Percentiles rank a stretch among this genome's conserved stretches.
Evolutionary conservation across 2,888 invertebrate genomes (phyloP).

Genomic region (Eupeodes luniger): DNA sequence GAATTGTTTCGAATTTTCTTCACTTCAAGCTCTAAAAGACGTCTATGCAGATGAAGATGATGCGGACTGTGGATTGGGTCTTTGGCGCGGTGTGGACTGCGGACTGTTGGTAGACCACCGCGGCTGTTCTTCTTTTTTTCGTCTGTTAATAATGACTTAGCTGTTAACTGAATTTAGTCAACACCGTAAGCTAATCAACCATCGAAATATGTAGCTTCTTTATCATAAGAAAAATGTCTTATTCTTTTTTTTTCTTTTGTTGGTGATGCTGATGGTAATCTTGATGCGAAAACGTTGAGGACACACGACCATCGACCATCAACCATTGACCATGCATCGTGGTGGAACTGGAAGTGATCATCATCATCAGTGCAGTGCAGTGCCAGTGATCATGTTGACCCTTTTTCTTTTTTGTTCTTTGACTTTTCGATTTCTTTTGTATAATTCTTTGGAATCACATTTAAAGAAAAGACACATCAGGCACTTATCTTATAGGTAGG

Average conservation of each 20-base stretch:
- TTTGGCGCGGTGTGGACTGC: too few species aligned
- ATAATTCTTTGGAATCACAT: not conserved
- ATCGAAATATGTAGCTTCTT: slow-evolving; percentile 51
- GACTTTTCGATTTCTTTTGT: not conserved
- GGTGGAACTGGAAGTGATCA: not conserved
- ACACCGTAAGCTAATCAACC: slow-evolving; percentile 58
- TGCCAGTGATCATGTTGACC: slow-evolving; percentile 1
- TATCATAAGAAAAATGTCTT: slow-evolving; percentile 29
- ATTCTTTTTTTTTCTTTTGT: slow-evolving; percentile 19
- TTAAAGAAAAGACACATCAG: not conserved
- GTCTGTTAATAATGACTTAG: slow-evolving; percentile 36
- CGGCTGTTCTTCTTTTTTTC: not conserved
- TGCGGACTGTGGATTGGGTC: not conserved
- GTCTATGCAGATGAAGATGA: not conserved
- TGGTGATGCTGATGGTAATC: slow-evolving; percentile 40
- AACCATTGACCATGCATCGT: too few species aligned
- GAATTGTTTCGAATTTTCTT: slow-evolving; percentile 18
- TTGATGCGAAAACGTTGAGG: slow-evolving; percentile 63
- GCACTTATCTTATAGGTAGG: not conserved
- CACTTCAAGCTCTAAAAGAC: not conserved
- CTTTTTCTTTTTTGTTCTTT: not conserved
- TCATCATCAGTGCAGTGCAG: too few species aligned
- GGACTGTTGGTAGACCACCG: not conserved
- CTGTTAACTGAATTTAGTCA: slow-evolving; percentile 69
- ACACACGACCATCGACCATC: slow-evolving; percentile 19